Base-by-base conservation (phyloP, 1,140 invertebrate species). In the Trichonephila clavipes region DNA sequence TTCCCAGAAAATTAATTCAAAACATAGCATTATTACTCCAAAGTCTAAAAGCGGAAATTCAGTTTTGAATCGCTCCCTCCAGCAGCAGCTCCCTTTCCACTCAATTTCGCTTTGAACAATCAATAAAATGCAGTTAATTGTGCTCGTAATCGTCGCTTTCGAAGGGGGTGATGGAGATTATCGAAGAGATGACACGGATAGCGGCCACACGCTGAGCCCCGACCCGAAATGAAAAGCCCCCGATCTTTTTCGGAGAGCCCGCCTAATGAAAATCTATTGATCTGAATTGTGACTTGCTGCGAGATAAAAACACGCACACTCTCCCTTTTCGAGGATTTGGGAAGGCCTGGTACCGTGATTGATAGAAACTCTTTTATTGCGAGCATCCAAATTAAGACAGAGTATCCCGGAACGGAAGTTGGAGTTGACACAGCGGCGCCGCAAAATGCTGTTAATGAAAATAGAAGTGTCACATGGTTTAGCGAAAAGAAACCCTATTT, bases 251-350 rank as follows among this genome's bases (percentile, higher is more conserved):
- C 88, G 85, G 85, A 87, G 85, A 87, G 58, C 85, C 24, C 44
- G 40, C 44, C 72, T 90, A 90, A 90, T 90, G 88, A 90, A 90
- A 90, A 90, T 90, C 88, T 90, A 90, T 90, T 90, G 88, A 90
- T 90, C 69, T 81, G 40, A 69, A 51, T 82, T 12, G 72, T 44
- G 44, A 72, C 88, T 51, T 59, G 40, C 44, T 21, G 44, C 16
- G 64, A 90, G 72, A 61, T 90, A 90, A 90, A 90, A 90, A 90
- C 51, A 90, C 69, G 34, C 51, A 51, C 69, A 58, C 66, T 40
- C 69, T 34, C 51, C 21, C 64, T 21, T 24, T 72, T 21, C 3
- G 24, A 8, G 87, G 61, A 69, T n/a, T 51, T 51, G 8, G 51
- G 51, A 51, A 51, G 51, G 51, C 8, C 51, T 51, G 0, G 51